phyloP scores from a whole-genome alignment of 2,797 vertebrate species.

The Vipera ursinii region DNA sequence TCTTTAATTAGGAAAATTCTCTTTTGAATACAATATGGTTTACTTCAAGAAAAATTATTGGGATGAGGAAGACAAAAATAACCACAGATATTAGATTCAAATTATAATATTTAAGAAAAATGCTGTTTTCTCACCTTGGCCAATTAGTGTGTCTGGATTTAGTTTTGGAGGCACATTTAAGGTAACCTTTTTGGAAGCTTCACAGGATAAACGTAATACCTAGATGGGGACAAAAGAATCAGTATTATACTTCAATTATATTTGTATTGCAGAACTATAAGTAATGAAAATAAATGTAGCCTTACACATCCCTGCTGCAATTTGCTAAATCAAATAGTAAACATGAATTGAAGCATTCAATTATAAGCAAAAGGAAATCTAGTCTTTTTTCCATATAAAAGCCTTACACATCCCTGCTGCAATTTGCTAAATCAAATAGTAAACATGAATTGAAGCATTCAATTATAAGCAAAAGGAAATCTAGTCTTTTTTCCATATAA shows the following conservation, averaged over 20 bases:
- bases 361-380: background rate
- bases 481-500: background rate
- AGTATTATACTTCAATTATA: conserved; percentile 32
- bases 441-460: background rate
- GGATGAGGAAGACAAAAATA: background rate
- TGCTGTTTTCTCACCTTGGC: conserved; percentile 76
- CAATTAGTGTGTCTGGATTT: conserved; percentile 65
- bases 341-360: background rate
- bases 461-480: background rate
- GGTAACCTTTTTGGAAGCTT: conserved; percentile 72
- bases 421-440: background rate
- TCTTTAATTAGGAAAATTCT: background rate
- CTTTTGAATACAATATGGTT: background rate
- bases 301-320: background rate
- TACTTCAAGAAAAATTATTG: background rate
- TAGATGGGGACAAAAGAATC: conserved; percentile 57
- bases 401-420: background rate
- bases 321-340: background rate
- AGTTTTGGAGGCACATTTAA: conserved; percentile 72
- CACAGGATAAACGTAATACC: conserved; percentile 69
- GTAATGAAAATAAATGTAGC: background rate
- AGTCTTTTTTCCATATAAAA: background rate
- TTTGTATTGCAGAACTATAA: background rate
- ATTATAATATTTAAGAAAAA: background rate
- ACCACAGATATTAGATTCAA: background rate